Evolutionary conservation across 2,888 invertebrate species (phyloP).

Genomic region (Saturnia pavonia): DNA sequence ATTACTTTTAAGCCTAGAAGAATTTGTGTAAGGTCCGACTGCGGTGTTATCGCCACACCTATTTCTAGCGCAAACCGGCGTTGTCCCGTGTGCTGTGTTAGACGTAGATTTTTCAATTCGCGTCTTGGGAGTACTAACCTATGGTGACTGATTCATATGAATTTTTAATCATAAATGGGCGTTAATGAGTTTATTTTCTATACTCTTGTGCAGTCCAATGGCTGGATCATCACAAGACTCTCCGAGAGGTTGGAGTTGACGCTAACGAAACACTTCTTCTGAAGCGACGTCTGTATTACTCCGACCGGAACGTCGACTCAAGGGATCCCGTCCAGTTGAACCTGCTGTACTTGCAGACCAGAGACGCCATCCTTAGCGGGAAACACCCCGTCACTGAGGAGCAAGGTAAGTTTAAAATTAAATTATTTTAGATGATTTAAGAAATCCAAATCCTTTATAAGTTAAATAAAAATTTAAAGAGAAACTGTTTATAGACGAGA

Average conservation of each 20-base stretch:
- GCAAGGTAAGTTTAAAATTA: constrained; percentile 83
- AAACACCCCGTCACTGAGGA: constrained; percentile 98
- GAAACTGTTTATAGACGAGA: no score
- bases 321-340: constrained; percentile 98
- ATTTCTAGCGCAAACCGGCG: no score
- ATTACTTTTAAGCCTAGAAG: no score
- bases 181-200: background rate
- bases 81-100: no score
- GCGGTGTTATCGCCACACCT: no score
- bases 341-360: constrained; percentile 97
- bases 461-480: no score
- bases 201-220: constrained; percentile 87
- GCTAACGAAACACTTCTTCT: constrained; percentile 95
- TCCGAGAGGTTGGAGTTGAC: constrained; percentile 96
- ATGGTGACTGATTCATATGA: no score
- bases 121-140: no score
- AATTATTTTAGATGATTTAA: background rate
- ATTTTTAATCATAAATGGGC: no score
- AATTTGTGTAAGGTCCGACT: no score
- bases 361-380: constrained; percentile 97
- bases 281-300: constrained; percentile 97
- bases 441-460: no score
- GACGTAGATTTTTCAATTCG: no score
- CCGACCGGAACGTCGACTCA: constrained; percentile 98
- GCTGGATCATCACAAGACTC: constrained; percentile 97